Base-by-base conservation (phyloP, 2,797 vertebrate species). In the Dendrocincla tyrannina region DNA sequence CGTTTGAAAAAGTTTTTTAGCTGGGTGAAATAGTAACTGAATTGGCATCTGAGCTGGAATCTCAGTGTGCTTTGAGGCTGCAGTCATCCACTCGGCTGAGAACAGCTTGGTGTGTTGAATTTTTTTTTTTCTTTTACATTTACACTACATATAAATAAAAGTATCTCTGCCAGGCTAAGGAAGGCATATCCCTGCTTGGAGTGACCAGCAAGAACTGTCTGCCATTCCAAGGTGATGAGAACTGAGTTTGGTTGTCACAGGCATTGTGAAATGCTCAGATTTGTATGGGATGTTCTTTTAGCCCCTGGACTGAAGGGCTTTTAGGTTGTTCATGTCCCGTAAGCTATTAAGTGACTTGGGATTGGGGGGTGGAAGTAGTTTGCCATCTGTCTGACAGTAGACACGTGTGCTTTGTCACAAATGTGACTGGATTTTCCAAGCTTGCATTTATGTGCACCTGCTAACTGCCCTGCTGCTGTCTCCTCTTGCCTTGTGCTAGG, bases 11-110 rank as follows among this genome's bases (percentile, higher is more conserved):
- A 10, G 81, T 79, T 95, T 87, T 93, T 59, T 79, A 69, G 58
- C 89, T 67, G 85, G 15, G 17, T 78, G 50, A 88, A 93, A 37
- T 47, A 67, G 82, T 91, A 92, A 91, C 56, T 52, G 67, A 84
- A 88, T 82, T 96, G 89, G 89, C 80, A 95, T 92, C 67, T 69
- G 50, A 85, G 56, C 52, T 91, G 89, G 67, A 90, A 84, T 90
- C 49, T 95, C 47, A 27, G 44, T 91, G 58, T 60, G 55, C 59
- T 91, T 91, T 72, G 66, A 73, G 67, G 49, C 82, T 88, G 73
- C 66, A 83, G 81, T 83, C 84, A 89, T 79, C 69, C 4, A 1
- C 58, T 88, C 0, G 0, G 50, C 84, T 80, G 87, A 23, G 77
- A 91, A 77, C 18, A 55, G 25, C 41, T 42, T 35, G 18, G 5